Percentiles rank a stretch among this genome's conserved stretches.
These are phyloP conservation scores for Phalacrocorax aristotelis DNA, from an alignment of 2,113 vertebrate species.

Conservation along the genomic window DNA sequence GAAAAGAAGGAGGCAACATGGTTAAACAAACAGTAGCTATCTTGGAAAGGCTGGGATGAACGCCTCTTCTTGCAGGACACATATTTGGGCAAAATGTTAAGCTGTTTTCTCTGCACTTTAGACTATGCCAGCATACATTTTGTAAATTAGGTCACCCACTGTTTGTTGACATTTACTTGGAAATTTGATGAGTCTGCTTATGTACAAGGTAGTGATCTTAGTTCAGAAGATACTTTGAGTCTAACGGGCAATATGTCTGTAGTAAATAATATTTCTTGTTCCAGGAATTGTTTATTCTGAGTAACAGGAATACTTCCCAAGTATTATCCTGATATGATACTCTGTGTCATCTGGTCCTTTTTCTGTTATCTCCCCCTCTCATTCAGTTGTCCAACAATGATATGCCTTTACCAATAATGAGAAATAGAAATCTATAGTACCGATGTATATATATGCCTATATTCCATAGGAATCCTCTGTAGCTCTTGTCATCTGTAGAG, in stretches of 20 bases:
- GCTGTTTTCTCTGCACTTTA: neutral
- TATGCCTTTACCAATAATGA: neutral
- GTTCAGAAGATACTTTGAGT: neutral
- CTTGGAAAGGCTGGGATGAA: neutral
- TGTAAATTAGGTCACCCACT: neutral
- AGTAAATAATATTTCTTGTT: neutral
- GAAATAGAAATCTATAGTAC: neutral
- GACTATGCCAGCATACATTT: neutral
- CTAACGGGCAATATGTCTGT: neutral
- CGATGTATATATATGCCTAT: neutral
- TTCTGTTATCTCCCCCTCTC: neutral
- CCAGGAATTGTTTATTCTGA: neutral
- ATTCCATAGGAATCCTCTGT: neutral
- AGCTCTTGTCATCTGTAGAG: neutral
- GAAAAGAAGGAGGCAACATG: neutral
- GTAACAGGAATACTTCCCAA: neutral
- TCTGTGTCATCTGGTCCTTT: neutral
- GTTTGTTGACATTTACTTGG: neutral
- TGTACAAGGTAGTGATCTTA: neutral
- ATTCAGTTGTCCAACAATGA: neutral
- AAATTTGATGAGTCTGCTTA: neutral
- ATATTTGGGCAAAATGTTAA: neutral
- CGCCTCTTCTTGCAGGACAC: neutral
- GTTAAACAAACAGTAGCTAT: neutral
- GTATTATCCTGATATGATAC: neutral